These are phyloP conservation scores for Pinctada fucata DNA, from an alignment of 2,888 invertebrate species.

Conservation along the genomic window DNA sequence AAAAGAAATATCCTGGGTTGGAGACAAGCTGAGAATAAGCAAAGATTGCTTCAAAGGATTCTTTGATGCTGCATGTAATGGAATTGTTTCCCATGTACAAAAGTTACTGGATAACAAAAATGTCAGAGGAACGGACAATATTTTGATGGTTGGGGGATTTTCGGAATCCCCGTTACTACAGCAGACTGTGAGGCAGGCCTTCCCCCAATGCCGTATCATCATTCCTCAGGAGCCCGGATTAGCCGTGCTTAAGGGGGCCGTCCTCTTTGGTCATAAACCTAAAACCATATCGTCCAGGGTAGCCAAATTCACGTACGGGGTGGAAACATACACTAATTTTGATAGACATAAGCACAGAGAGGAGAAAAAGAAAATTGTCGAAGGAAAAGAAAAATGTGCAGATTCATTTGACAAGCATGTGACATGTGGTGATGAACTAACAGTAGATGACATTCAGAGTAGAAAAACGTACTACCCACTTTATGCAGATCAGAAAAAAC, in stretches of 20 bases:
- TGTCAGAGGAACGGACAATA: constrained; percentile 43
- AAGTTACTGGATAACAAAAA: constrained; percentile 39
- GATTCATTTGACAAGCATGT: constrained; percentile 53
- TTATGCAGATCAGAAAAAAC: constrained; percentile 42
- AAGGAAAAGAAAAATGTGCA: constrained; percentile 47
- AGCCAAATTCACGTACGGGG: constrained; percentile 52
- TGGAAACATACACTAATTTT: constrained; percentile 43
- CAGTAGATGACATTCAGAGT: constrained; percentile 43
- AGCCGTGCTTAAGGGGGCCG: constrained; percentile 59
- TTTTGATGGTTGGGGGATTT: constrained; percentile 55
- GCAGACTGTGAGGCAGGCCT: constrained; percentile 41
- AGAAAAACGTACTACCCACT: constrained; percentile 46
- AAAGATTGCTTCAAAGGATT: constrained; percentile 41
- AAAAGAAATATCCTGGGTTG: constrained; percentile 38
- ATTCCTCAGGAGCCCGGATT: constrained; percentile 56
- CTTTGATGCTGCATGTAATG: constrained; percentile 41
- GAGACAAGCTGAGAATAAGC: constrained; percentile 47
- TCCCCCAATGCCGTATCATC: constrained; percentile 44
- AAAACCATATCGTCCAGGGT: constrained; percentile 46
- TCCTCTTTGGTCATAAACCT: constrained; percentile 52
- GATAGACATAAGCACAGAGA: constrained; percentile 41
- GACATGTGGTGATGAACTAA: constrained; percentile 46
- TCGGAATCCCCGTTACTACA: constrained; percentile 53
- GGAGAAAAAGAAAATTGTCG: constrained; percentile 42
- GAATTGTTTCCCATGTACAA: constrained; percentile 46